Evolutionary conservation across 2,113 vertebrate genomes (phyloP).

Genomic region (Neolamprologus modestus): DNA sequence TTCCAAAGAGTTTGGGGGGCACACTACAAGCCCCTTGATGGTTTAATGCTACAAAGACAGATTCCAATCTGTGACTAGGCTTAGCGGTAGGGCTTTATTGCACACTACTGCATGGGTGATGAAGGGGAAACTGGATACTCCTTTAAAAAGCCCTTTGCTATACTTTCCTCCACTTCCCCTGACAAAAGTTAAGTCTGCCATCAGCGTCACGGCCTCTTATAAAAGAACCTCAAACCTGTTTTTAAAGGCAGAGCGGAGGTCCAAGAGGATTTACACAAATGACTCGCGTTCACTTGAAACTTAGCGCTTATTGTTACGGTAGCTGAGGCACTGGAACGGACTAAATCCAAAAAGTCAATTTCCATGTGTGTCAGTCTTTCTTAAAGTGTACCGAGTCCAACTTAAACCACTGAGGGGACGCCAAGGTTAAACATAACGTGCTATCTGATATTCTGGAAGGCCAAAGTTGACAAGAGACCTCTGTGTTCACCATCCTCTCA

Average conservation of each 20-base stretch:
- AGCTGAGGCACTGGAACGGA: background rate
- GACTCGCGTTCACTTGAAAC: conserved; percentile 3
- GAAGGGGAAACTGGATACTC: conserved; percentile 26
- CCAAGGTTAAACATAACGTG: background rate
- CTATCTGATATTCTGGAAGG: conserved; percentile 28
- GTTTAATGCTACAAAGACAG: conserved; percentile 3
- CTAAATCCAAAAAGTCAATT: conserved; percentile 13
- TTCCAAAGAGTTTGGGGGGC: background rate
- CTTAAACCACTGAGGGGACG: background rate
- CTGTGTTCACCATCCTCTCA: conserved; percentile 27
- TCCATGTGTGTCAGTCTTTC: conserved; percentile 11
- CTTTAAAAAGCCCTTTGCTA: background rate
- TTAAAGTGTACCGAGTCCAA: background rate
- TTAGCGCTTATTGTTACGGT: background rate
- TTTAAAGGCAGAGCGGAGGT: background rate
- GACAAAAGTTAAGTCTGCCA: background rate
- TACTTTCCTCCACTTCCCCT: background rate
- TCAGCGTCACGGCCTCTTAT: background rate
- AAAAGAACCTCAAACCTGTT: background rate
- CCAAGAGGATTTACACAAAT: conserved; percentile 8
- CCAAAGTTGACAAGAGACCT: conserved; percentile 27
- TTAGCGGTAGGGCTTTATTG: background rate
- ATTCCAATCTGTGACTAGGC: conserved; percentile 6
- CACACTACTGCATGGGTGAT: background rate
- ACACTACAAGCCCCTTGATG: conserved; percentile 11